Conservation (phyloP, 2,797 vertebrate species). For the Danio kyathit region DNA sequence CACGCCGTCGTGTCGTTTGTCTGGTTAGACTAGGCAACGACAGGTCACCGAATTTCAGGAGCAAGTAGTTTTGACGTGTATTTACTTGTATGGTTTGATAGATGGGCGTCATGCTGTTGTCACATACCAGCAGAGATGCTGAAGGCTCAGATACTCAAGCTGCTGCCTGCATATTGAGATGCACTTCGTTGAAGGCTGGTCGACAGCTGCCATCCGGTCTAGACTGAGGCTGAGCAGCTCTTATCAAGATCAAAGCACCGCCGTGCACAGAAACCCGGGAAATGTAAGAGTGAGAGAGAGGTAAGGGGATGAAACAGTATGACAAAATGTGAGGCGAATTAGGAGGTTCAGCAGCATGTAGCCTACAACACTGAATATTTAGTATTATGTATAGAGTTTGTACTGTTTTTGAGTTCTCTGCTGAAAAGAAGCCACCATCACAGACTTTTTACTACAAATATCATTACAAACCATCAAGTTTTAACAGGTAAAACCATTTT, state of each 20-base stretch:
- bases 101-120: conserved; percentile 14
- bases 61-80: neutral
- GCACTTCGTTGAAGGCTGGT: conserved; percentile 10
- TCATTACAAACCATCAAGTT: too few relatives aligned
- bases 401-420: neutral
- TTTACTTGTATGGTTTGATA: conserved; percentile 14
- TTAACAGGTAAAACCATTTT: too few relatives aligned
- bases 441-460: too few relatives aligned
- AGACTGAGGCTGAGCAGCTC: conserved; percentile 12
- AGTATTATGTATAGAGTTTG: neutral
- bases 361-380: neutral
- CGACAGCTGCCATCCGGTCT: conserved; percentile 19
- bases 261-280: conserved; percentile 1
- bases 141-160: conserved; percentile 1
- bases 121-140: conserved; percentile 16
- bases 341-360: too few relatives aligned
- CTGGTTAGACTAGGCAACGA: neutral
- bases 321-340: neutral
- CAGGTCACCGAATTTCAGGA: neutral
- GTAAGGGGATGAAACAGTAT: too few relatives aligned
- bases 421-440: too few relatives aligned
- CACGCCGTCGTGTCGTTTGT: neutral
- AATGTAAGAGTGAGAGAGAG: neutral
- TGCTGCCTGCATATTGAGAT: conserved; percentile 22
- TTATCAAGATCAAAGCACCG: conserved; percentile 37